Evolutionary conservation across 2,113 vertebrate genomes (phyloP), one percentile per base, ranked within the genome.

Genomic region (Sebastes fasciatus): DNA sequence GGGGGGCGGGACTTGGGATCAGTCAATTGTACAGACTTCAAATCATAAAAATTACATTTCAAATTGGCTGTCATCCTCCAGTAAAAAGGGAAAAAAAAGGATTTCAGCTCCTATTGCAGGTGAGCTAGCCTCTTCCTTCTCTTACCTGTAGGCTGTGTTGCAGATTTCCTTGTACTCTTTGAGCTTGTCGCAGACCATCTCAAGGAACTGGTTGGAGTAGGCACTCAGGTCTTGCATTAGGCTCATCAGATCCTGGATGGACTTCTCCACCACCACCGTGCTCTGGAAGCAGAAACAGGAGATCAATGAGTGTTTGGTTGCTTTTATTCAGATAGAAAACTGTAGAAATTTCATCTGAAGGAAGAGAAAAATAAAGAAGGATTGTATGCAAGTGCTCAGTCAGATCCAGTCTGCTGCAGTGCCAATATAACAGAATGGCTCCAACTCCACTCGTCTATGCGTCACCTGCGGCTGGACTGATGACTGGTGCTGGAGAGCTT

Each of bases 161-260:
- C 98, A 99, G 87, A 97, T 98, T 76, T 98, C 97, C 92, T 97
- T 99, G 94, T 99, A 99, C 66, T 99, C 98, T 86, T 99, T 98
- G 2, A 99, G 98, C 67, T 99, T 99, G 94, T 98, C 97, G 0
- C 98, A 99, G 58, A 99, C 97, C 98, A 99, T 99, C 95, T 97
- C 95, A 52, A 99, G 97, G 94, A 99, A 99, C 94, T 99, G 98
- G 88, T 99, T 98, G 0, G 98, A 99, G 86, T 99, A 99, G 0
- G 98, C 96, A 2, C 98, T 99, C 91, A 99, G 79, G 92, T 99
- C 98, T 0, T 97, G 96, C 98, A 99, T 99, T 64, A 99, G 94
- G 89, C 95, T 97, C 97, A 98, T 96, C 66, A 99, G 95, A 93
- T 99, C 98, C 89, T 99, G 98, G 49, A 99, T 96, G 0, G 97